Base-by-base conservation (phyloP, 1,140 invertebrate genomes). In the Drosophila bipectinata region DNA sequence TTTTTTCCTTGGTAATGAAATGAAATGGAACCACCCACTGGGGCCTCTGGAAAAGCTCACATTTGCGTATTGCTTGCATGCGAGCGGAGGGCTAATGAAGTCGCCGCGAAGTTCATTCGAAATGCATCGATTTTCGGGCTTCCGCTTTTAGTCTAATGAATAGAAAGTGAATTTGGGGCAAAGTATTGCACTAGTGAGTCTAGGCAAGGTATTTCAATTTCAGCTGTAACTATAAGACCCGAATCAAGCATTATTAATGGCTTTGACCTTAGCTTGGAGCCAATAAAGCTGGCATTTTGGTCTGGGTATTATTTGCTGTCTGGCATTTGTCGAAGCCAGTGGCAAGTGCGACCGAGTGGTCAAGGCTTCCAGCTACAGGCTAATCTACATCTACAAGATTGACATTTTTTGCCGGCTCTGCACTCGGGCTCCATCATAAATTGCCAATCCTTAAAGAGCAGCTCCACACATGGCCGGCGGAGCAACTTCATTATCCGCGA, bases 81-180 rank as follows among this genome's bases (percentile, higher is more conserved):
- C 64, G 60, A 63, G 72, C 71, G 61, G 52, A 39, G 69, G 74
- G 69, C 78, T 82, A 85, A 82, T 85, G 82, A 82, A 85, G 73
- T 87, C 4, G 12, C 18, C 28, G 58, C 58, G 59, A 34, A 67
- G 67, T 75, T 58, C 58, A 87, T 78, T 87, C 18, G 66, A 78
- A 88, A 75, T 87, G 79, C 78, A 85, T 85, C 55, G 83, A 85
- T 87, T 81, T 87, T 48, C 39, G 47, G 49, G 57, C 41, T 57
- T 55, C 49, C 54, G 58, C 56, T 80, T 61, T 82, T 62, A 82
- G 47, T 24, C 56, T 56, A 80, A 77, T 82, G 73, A 77, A 82
- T 59, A 64, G 60, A 60, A 47, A 76, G 72, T 47, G 58, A 51
- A 58, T 45, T 41, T 14, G 41, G 15, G 7, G 3, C 8, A 24